These are phyloP conservation scores for Mythimna ferrago DNA, from an alignment of 2,888 invertebrate species.

Conservation along the genomic window DNA sequence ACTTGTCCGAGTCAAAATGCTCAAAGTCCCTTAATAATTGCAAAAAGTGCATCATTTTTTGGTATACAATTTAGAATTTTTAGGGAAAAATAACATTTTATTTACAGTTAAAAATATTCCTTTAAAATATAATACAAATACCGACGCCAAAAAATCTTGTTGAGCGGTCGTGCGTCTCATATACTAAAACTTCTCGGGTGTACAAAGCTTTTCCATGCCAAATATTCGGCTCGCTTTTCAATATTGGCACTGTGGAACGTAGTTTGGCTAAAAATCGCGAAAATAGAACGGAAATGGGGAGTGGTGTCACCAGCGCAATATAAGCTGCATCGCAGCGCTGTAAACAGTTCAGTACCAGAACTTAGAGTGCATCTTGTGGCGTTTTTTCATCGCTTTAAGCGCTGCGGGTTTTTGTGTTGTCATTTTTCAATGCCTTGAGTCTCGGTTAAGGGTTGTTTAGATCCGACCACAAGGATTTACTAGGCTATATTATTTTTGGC, in stretches of 20 bases:
- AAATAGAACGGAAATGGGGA: constrained; percentile 80
- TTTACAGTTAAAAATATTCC: no score
- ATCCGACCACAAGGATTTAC: background rate
- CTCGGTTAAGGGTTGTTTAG: constrained; percentile 28
- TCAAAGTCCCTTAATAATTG: no score
- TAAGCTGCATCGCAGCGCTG: constrained; percentile 69
- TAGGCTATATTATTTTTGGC: background rate
- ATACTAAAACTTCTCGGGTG: constrained; percentile 67
- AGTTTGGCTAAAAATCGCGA: constrained; percentile 80
- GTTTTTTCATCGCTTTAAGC: constrained; percentile 73
- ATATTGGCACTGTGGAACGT: constrained; percentile 77
- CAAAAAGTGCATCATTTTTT: no score
- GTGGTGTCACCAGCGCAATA: constrained; percentile 79
- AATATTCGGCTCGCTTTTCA: constrained; percentile 75
- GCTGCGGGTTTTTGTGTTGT: constrained; percentile 66
- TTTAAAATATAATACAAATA: background rate
- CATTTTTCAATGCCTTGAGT: constrained; percentile 58
- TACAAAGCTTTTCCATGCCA: constrained; percentile 74
- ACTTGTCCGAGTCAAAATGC: background rate
- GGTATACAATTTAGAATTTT: no score
- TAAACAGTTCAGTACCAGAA: constrained; percentile 75
- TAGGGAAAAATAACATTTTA: no score
- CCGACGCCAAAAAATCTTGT: constrained; percentile 13
- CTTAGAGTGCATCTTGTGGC: constrained; percentile 71
- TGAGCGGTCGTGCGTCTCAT: constrained; percentile 43